Evolutionary conservation across 2,113 vertebrate genomes (phyloP).

Genomic region (Mobula birostris): DNA sequence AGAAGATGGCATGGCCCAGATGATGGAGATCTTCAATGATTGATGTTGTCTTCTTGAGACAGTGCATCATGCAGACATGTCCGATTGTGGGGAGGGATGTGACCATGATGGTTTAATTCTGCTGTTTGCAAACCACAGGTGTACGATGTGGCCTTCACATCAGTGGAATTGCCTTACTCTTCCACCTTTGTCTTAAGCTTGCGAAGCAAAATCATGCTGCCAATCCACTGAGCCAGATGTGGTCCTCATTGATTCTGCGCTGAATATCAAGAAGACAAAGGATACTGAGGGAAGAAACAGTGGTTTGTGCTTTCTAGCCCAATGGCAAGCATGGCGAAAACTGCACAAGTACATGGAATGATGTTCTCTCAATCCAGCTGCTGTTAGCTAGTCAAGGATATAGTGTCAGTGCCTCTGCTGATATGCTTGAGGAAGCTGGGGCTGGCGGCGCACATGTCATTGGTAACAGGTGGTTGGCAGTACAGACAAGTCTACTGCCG

Average conservation of each 20-base stretch:
- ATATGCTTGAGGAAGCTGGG: neutral
- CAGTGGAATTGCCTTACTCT: neutral
- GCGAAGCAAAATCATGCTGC: neutral
- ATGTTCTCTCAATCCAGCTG: neutral
- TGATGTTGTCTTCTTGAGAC: too few species aligned
- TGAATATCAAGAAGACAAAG: neutral
- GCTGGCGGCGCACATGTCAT: too few species aligned
- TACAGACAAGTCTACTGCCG: too few species aligned
- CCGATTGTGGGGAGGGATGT: too few species aligned
- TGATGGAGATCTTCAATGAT: too few species aligned
- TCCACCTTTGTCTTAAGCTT: neutral
- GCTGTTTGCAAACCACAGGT: neutral
- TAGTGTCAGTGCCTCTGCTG: neutral
- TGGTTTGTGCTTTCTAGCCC: neutral
- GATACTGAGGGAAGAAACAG: neutral
- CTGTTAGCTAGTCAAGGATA: neutral
- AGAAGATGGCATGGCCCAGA: too few species aligned
- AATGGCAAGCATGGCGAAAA: neutral
- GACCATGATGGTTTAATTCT: neutral
- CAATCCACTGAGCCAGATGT: neutral
- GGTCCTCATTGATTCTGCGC: neutral
- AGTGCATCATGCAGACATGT: too few species aligned
- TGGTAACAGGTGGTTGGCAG: too few species aligned
- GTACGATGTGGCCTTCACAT: neutral
- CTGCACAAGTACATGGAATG: neutral